Conservation (phyloP, 2,113 vertebrate species). For the Hypomesus transpacificus region DNA sequence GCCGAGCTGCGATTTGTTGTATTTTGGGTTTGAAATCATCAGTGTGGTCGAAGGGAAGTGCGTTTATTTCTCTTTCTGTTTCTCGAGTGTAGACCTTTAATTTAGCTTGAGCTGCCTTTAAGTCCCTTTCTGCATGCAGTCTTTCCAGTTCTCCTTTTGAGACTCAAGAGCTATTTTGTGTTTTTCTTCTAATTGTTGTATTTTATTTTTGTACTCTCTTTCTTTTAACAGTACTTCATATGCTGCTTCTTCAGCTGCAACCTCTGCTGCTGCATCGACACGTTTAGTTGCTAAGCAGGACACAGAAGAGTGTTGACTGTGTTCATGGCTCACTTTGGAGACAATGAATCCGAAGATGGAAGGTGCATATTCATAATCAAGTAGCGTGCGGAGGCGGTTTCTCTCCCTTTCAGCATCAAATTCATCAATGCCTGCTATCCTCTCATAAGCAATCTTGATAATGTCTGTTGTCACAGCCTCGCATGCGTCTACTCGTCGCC, state of each 20-base stretch:
- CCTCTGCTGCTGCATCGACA: conserved; percentile 13
- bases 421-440: conserved; percentile 12
- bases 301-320: background rate
- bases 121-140: conserved; percentile 6
- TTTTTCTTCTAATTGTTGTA: background rate
- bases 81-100: conserved; percentile 8
- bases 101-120: conserved; percentile 10
- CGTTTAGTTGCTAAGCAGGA: conserved; percentile 9
- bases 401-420: conserved; percentile 20
- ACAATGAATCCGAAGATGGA: conserved; percentile 5
- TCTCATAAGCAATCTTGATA: conserved; percentile 12
- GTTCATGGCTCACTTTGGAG: background rate
- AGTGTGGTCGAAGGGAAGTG: too few relatives aligned
- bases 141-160: background rate
- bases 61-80: background rate
- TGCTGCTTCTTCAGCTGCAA: conserved; percentile 5
- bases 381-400: background rate
- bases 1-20: too few relatives aligned
- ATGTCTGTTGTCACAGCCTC: conserved; percentile 16
- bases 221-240: background rate
- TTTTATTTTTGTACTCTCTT: background rate
- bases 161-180: conserved; percentile 6
- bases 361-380: conserved; percentile 2
- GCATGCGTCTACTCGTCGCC: conserved; percentile 11
- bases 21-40: too few relatives aligned